Percentiles rank a stretch among this genome's conserved stretches.
These are phyloP conservation scores for Electrophaes corylata DNA, from an alignment of 2,888 invertebrate genomes.

Conservation along the genomic window DNA sequence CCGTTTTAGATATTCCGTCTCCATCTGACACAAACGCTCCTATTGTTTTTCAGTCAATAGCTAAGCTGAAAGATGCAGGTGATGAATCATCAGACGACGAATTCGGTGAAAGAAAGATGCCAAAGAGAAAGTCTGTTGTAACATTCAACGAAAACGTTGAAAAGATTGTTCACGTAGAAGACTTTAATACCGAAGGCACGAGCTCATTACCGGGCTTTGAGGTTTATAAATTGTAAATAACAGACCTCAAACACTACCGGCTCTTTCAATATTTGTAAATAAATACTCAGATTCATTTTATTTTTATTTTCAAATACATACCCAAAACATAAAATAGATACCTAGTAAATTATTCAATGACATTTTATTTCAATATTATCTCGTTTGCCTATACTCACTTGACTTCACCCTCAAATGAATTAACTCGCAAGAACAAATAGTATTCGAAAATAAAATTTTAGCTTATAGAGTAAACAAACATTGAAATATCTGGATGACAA, in stretches of 20 bases:
- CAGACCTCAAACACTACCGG: neutral
- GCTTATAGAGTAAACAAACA: neutral
- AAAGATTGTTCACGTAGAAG: slow-evolving; percentile 78
- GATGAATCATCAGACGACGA: slow-evolving; percentile 72
- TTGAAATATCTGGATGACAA: too few relatives aligned
- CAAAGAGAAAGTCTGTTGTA: slow-evolving; percentile 77
- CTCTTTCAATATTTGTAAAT: slow-evolving; percentile 5
- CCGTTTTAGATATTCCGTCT: slow-evolving; percentile 53
- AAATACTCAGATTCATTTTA: slow-evolving; percentile 18
- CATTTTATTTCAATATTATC: neutral
- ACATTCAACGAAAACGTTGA: slow-evolving; percentile 84
- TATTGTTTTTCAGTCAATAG: slow-evolving; percentile 73
- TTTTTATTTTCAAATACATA: neutral
- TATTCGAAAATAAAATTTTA: neutral
- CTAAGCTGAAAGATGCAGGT: slow-evolving; percentile 69
- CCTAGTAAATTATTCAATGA: neutral
- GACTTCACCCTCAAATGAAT: neutral
- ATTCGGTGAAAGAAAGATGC: slow-evolving; percentile 63
- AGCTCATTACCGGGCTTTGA: slow-evolving; percentile 48
- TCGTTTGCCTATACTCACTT: too few relatives aligned
- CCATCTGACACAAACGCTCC: slow-evolving; percentile 51
- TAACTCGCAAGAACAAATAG: neutral
- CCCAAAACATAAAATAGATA: neutral
- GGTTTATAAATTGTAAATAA: slow-evolving; percentile 58
- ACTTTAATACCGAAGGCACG: slow-evolving; percentile 49